Base-by-base conservation (phyloP, 2,888 invertebrate species). In the Frankliniella fusca region DNA sequence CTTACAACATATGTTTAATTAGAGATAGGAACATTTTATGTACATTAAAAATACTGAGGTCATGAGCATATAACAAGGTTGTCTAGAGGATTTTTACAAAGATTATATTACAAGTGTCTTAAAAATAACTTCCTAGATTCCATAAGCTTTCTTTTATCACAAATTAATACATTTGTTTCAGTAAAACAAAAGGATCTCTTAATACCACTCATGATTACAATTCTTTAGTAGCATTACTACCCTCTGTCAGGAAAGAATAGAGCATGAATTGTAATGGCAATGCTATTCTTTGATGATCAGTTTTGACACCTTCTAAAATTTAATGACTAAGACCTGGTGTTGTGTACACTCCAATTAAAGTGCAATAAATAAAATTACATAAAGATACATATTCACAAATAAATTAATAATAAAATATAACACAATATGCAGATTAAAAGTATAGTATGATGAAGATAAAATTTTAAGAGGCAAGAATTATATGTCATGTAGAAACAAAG, bases 251-350 rank as follows among this genome's bases (percentile, higher is more conserved):
- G 38, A 38, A 38, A 38, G 38, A 38, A 38, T 5, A 38, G 38
- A 38, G 5, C 5, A 38, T 38, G 38, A 38, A 38, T 38, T 38
- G 38, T 38, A 38, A 38, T 38, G 38, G 38, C 38, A 38, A 38
- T 38, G 38, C 2, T 38, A 38, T 38, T 38, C 38, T 38, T 38
- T 38, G 38, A 38, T 38, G 38, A 38, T 38, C 38, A 38, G 38
- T 38, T 38, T 61, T 61, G 61, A 61, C 61, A 61, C 5, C 27
- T 27, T 27, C 70, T 76, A 76, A 76, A 76, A 76, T 23, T 27
- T 76, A 76, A 76, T 76, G 70, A 76, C 70, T 76, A 76, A 76
- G 27, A 23, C 70, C 70, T 76, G 70, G 70, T 76, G 70, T 76
- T 27, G 27, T 12, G 27, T 76, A 76, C 70, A 76, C 70, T 76